These are phyloP conservation scores for Xiphophorus hellerii DNA, from an alignment of 2,113 vertebrate genomes.

Conservation along the genomic window DNA sequence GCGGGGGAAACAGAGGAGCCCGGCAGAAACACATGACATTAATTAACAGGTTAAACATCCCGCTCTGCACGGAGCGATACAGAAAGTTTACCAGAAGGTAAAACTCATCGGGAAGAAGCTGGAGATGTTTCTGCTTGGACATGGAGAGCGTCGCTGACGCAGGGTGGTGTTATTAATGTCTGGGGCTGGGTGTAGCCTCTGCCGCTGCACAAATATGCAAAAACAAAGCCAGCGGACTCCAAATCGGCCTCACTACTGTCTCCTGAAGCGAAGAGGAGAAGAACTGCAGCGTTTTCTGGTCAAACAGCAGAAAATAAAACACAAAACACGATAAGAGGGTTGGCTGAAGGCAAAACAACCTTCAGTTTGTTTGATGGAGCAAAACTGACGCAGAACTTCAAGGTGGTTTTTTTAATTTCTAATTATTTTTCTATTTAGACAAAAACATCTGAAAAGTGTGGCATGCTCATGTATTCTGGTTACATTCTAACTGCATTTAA, in stretches of 20 bases:
- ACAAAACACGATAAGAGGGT: no score
- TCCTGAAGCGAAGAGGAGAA: slow-evolving; percentile 28
- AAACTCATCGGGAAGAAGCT: background rate
- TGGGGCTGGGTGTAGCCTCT: slow-evolving; percentile 66
- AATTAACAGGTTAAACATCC: slow-evolving; percentile 30
- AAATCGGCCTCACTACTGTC: slow-evolving; percentile 50
- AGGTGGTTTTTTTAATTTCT: no score
- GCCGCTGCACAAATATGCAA: slow-evolving; percentile 71
- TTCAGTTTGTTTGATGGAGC: no score
- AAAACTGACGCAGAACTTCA: no score
- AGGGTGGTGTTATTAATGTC: slow-evolving; percentile 56
- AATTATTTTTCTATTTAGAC: no score
- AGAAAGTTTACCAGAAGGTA: background rate
- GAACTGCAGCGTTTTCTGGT: slow-evolving; percentile 4
- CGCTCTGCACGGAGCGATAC: slow-evolving; percentile 12
- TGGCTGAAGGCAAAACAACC: no score
- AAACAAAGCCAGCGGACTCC: slow-evolving; percentile 62
- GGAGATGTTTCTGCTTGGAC: background rate
- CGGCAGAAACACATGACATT: slow-evolving; percentile 64
- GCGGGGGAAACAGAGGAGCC: slow-evolving; percentile 33
- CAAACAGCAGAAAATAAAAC: background rate
- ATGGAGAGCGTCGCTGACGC: slow-evolving; percentile 50
- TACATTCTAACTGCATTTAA: no score
- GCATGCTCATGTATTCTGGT: no score
- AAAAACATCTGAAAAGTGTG: no score